phyloP scores from a whole-genome alignment of 2,113 vertebrate genomes.

The Erythrocercus mccallii region DNA sequence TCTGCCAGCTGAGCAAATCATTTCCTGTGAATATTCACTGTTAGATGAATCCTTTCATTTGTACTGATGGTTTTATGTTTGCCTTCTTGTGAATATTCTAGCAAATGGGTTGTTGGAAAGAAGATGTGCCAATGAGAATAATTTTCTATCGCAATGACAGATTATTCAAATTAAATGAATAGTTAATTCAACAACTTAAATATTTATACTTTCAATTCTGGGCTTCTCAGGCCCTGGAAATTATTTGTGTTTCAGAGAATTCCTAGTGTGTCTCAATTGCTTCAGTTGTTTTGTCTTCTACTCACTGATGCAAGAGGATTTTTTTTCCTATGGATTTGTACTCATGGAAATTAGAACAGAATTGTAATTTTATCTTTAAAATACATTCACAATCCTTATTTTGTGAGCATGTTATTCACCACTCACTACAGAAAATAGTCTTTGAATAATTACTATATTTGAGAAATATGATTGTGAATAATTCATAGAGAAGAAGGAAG shows the following conservation, averaged over 20 bases:
- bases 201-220: constrained; percentile 26
- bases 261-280: neutral
- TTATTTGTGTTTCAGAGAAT: neutral
- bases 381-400: neutral
- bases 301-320: neutral
- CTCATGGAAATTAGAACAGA: neutral
- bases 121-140: neutral
- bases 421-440: neutral
- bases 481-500: neutral
- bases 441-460: neutral
- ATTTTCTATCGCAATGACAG: constrained; percentile 19
- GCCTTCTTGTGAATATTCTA: neutral
- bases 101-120: neutral
- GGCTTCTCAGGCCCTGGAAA: neutral
- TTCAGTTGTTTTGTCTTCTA: neutral
- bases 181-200: constrained; percentile 38
- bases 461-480: neutral
- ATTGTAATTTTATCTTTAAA: neutral
- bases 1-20: neutral
- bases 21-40: constrained; percentile 7
- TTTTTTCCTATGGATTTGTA: neutral
- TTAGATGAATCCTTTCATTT: neutral
- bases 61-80: neutral
- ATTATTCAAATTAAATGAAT: constrained; percentile 49
- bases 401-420: neutral